Conservation (phyloP, 2,888 invertebrate species). For the Tortrix viridana region DNA sequence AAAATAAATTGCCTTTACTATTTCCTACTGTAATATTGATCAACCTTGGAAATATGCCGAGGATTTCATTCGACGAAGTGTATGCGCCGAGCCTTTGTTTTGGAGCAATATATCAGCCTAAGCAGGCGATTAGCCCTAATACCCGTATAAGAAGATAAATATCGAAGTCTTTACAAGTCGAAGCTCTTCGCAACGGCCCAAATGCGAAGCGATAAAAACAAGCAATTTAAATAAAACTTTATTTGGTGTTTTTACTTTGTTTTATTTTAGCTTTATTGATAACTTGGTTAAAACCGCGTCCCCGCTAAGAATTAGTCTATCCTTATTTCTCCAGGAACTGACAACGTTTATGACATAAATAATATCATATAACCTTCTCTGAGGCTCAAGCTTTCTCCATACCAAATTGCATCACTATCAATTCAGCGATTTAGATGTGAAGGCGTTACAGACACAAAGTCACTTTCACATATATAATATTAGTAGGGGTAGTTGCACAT, state of each 20-base stretch:
- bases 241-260: not conserved
- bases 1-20: too few relatives aligned
- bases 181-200: slow-evolving; percentile 14
- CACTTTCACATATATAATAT: too few relatives aligned
- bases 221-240: slow-evolving; percentile 15
- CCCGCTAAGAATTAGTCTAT: too few relatives aligned
- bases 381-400: too few relatives aligned
- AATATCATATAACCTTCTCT: too few relatives aligned
- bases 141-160: slow-evolving; percentile 66
- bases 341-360: too few relatives aligned
- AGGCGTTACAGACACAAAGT: too few relatives aligned
- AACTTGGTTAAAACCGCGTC: not conserved
- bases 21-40: slow-evolving; percentile 40
- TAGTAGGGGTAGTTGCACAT: too few relatives aligned
- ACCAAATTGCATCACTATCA: too few relatives aligned
- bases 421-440: too few relatives aligned
- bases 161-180: slow-evolving; percentile 53
- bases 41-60: slow-evolving; percentile 43
- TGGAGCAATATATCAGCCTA: slow-evolving; percentile 74
- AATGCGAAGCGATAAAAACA: slow-evolving; percentile 19
- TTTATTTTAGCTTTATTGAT: slow-evolving; percentile 4
- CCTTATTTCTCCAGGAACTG: too few relatives aligned
- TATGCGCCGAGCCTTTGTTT: slow-evolving; percentile 56
- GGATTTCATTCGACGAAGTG: slow-evolving; percentile 51
- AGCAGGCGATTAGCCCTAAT: slow-evolving; percentile 68